Conservation (phyloP, 2,888 invertebrate genomes). For the Tetragonisca angustula region DNA sequence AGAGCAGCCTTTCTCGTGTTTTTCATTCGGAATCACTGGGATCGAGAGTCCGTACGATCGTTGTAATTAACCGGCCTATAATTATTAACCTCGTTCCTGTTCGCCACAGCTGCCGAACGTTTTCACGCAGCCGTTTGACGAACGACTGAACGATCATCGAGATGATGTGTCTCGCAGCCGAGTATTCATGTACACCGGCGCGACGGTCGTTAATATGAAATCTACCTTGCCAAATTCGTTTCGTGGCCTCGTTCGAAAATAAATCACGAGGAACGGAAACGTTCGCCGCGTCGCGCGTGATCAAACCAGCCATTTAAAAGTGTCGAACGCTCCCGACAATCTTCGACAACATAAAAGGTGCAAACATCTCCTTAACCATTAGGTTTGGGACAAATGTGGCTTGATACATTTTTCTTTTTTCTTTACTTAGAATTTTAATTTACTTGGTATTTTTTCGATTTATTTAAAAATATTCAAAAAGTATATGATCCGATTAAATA, state of each 20-base stretch:
- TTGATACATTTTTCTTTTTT: too few relatives aligned
- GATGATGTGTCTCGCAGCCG: conserved; percentile 51
- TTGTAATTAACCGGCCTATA: conserved; percentile 21
- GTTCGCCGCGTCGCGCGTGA: background rate
- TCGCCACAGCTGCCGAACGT: conserved; percentile 19
- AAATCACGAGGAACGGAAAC: conserved; percentile 30
- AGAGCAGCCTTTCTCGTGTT: background rate
- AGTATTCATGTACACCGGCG: conserved; percentile 26
- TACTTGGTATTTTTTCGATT: too few relatives aligned
- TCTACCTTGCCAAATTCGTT: conserved; percentile 37
- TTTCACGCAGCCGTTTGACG: conserved; percentile 45
- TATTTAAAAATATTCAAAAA: too few relatives aligned
- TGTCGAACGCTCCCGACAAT: too few relatives aligned
- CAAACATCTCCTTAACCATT: too few relatives aligned
- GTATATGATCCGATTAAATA: too few relatives aligned
- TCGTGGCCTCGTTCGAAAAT: conserved; percentile 27
- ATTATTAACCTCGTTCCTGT: background rate
- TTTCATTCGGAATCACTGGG: background rate
- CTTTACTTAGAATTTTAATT: too few relatives aligned
- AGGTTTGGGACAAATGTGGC: too few relatives aligned
- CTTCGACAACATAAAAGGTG: too few relatives aligned
- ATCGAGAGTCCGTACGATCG: conserved; percentile 4
- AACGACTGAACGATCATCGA: conserved; percentile 55
- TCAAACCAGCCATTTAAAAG: too few relatives aligned
- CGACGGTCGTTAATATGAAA: conserved; percentile 61